These are phyloP conservation scores for Rhopalosiphum maidis DNA, from an alignment of 1,140 invertebrate species.

Conservation along the genomic window DNA sequence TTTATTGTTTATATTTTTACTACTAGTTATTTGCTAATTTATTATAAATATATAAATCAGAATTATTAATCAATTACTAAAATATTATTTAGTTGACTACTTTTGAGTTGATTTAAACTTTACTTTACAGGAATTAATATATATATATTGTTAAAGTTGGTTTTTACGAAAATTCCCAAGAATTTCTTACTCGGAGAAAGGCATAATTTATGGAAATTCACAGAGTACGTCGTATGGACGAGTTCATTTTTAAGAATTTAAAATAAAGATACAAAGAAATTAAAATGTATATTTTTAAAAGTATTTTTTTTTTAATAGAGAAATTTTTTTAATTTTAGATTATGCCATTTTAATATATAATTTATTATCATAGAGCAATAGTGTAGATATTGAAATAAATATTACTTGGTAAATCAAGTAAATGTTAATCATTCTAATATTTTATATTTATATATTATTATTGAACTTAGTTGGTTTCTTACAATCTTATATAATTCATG, in stretches of 20 bases:
- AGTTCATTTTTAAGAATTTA: not conserved
- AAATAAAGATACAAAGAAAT: not conserved
- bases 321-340: not conserved
- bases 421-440: too few species aligned
- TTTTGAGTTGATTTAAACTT: not conserved
- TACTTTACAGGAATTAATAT: not conserved
- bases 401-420: too few species aligned
- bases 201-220: not conserved
- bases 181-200: not conserved
- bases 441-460: too few species aligned
- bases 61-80: not conserved
- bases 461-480: too few species aligned
- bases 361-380: too few species aligned
- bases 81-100: not conserved
- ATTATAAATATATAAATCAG: not conserved
- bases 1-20: not conserved
- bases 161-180: not conserved
- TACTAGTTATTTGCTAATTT: not conserved
- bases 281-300: not conserved
- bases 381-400: too few species aligned
- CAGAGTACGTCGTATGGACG: not conserved
- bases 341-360: not conserved
- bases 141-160: not conserved
- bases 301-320: not conserved
- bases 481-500: too few species aligned